These are phyloP conservation scores for Bombus picipes DNA, from an alignment of 1,140 invertebrate genomes.

Conservation along the genomic window DNA sequence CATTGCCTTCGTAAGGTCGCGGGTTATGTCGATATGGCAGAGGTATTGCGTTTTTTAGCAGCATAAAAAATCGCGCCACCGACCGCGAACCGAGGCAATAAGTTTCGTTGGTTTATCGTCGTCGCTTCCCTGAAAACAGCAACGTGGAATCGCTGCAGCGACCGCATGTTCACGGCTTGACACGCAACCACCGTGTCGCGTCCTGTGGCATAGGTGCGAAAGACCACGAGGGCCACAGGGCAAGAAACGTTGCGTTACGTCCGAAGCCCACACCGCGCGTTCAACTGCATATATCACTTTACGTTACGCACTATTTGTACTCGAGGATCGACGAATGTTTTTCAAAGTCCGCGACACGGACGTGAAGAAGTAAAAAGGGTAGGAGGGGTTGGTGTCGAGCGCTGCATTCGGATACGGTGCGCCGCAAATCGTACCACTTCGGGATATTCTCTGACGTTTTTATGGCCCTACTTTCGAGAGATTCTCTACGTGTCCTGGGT, in stretches of 20 bases:
- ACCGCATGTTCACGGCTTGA: constrained; percentile 37
- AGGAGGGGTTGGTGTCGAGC: background rate
- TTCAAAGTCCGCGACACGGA: constrained; percentile 31
- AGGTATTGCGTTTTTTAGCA: constrained; percentile 40
- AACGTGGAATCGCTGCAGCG: constrained; percentile 45
- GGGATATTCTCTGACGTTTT: constrained; percentile 64
- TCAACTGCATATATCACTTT: constrained; percentile 57
- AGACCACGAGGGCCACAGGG: background rate
- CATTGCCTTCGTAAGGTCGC: constrained; percentile 72
- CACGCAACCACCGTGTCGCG: background rate
- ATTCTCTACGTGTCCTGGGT: constrained; percentile 48
- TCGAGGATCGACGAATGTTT: constrained; percentile 49
- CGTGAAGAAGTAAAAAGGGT: background rate
- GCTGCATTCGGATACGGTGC: constrained; percentile 46
- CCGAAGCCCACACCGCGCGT: too few species aligned
- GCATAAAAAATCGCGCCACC: constrained; percentile 63
- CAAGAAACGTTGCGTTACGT: too few species aligned
- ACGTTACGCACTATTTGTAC: constrained; percentile 54
- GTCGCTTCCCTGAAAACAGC: constrained; percentile 66
- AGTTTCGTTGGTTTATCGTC: constrained; percentile 76
- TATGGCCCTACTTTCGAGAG: constrained; percentile 52
- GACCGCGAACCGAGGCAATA: constrained; percentile 71
- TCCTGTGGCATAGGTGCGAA: constrained; percentile 15
- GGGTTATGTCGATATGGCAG: constrained; percentile 52
- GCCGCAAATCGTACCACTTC: constrained; percentile 66